A percentile compares a stretch with the other conserved stretches of the same genome.
Conservation (phyloP, 2,888 invertebrate species). For the Electrophaes corylata region DNA sequence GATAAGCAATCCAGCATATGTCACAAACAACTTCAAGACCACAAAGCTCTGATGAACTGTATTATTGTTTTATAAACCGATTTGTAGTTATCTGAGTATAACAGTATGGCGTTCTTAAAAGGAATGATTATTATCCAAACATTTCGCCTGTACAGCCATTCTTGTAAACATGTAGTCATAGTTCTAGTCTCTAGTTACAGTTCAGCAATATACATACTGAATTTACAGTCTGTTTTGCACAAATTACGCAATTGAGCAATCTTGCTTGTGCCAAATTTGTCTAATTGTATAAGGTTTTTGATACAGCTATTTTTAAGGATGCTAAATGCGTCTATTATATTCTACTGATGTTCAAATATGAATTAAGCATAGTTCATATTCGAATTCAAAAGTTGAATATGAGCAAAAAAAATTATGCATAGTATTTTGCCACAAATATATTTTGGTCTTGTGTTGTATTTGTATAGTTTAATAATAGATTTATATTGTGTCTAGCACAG, state of each 20-base stretch:
- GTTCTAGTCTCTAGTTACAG: constrained; percentile 31
- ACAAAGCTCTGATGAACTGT: no score
- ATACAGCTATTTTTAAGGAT: constrained; percentile 10
- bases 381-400: background rate
- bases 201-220: constrained; percentile 16
- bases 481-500: constrained; percentile 22
- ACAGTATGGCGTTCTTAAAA: background rate
- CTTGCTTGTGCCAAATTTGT: constrained; percentile 24
- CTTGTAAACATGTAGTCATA: constrained; percentile 28
- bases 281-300: constrained; percentile 20
- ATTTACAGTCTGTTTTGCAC: constrained; percentile 12
- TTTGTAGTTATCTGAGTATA: background rate
- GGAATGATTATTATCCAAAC: background rate
- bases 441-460: constrained; percentile 16
- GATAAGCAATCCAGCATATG: no score
- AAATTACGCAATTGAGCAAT: constrained; percentile 19
- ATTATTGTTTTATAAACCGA: no score
- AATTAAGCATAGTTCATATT: background rate
- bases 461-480: constrained; percentile 21
- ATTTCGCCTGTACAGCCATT: constrained; percentile 18
- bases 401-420: background rate
- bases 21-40: no score
- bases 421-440: constrained; percentile 12
- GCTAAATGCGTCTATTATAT: constrained; percentile 1
- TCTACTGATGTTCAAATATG: background rate